Conservation (phyloP, 2,113 vertebrate genomes). For the Glaucomys volans region DNA sequence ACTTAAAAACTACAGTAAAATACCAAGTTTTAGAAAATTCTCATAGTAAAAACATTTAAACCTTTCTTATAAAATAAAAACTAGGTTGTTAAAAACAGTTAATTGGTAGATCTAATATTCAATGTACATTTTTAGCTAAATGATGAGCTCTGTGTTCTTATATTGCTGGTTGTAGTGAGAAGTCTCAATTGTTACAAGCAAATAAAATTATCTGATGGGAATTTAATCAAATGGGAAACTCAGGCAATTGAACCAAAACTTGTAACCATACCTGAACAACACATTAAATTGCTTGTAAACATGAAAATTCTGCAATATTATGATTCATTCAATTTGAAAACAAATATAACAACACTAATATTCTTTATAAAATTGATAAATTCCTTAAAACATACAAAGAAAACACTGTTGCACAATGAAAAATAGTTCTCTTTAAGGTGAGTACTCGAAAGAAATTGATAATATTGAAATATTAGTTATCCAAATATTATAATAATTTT, state of each 20-base stretch:
- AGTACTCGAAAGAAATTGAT: background rate
- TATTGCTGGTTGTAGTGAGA: background rate
- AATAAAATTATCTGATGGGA: constrained; percentile 18
- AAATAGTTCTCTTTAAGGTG: background rate
- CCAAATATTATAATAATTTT: background rate
- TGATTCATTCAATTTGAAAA: background rate
- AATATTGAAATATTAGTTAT: background rate
- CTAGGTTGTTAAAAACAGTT: background rate
- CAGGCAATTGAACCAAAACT: background rate
- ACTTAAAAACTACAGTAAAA: background rate
- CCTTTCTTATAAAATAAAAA: background rate
- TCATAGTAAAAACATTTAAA: background rate
- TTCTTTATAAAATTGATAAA: background rate
- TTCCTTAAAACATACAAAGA: background rate
- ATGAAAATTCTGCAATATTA: background rate
- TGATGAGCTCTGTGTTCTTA: background rate
- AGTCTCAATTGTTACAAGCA: background rate
- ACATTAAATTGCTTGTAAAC: background rate
- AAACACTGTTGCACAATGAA: background rate
- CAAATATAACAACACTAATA: background rate
- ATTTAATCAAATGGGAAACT: background rate
- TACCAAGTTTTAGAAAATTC: background rate
- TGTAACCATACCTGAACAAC: background rate
- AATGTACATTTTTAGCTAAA: background rate
- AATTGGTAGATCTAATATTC: background rate